phyloP scores from a whole-genome alignment of 2,113 vertebrate species.

The Plectropomus leopardus region DNA sequence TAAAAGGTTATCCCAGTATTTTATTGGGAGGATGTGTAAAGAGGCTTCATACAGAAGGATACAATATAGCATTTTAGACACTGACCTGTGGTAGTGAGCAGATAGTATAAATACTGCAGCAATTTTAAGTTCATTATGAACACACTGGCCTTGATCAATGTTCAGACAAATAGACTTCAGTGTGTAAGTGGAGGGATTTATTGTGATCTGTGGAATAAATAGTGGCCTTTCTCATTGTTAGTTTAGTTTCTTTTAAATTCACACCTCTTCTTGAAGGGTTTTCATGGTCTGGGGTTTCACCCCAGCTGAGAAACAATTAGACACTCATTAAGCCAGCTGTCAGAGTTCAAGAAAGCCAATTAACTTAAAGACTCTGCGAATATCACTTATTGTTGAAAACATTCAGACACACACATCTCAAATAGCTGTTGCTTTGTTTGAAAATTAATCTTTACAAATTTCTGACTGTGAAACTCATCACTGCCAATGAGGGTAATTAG shows the following conservation, averaged over 20 bases:
- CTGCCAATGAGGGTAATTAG: constrained; percentile 61
- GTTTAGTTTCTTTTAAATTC: constrained; percentile 20
- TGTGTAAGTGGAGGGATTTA: background rate
- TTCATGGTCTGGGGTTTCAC: constrained; percentile 57
- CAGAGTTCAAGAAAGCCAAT: constrained; percentile 79
- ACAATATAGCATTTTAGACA: background rate
- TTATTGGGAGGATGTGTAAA: too few relatives aligned
- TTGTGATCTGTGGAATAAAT: background rate
- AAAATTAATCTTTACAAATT: constrained; percentile 52
- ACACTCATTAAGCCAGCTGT: constrained; percentile 76
- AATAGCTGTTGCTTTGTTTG: constrained; percentile 78
- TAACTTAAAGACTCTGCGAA: constrained; percentile 70
- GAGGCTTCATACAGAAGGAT: too few relatives aligned
- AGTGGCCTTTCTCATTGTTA: constrained; percentile 10
- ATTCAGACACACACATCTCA: constrained; percentile 47
- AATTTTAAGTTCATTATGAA: background rate
- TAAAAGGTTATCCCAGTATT: too few relatives aligned
- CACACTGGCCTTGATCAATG: background rate
- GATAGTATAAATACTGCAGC: background rate
- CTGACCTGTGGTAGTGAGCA: background rate
- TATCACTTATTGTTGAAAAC: constrained; percentile 60
- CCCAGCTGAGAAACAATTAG: constrained; percentile 79
- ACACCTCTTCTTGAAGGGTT: constrained; percentile 47
- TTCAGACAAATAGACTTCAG: constrained; percentile 1
- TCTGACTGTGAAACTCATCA: constrained; percentile 57